These are phyloP conservation scores for Macrophya alboannulata DNA, from an alignment of 2,888 invertebrate genomes.

Conservation along the genomic window DNA sequence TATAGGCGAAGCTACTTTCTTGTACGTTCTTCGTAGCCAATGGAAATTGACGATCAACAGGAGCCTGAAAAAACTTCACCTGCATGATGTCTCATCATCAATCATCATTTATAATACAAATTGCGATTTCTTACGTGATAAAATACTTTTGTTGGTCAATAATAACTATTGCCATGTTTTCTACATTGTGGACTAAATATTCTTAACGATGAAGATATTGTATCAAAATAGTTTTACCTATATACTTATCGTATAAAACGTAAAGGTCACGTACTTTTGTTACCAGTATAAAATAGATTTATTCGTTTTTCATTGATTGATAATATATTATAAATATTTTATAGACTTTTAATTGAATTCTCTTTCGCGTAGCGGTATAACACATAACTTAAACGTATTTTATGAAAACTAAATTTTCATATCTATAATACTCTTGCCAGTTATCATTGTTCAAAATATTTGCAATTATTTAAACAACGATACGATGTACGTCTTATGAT, in stretches of 20 bases:
- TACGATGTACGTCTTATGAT: conserved; percentile 8
- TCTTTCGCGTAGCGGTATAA: not conserved
- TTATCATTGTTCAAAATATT: not conserved
- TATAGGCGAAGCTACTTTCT: conserved; percentile 81
- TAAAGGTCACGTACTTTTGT: conserved; percentile 30
- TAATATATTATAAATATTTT: conserved; percentile 32
- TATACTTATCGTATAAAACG: not conserved
- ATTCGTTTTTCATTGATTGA: conserved; percentile 8
- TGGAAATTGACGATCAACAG: conserved; percentile 67
- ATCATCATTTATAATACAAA: conserved; percentile 62
- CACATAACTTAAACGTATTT: not conserved
- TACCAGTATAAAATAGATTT: conserved; percentile 49
- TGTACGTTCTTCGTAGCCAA: conserved; percentile 71
- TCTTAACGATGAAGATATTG: conserved; percentile 7
- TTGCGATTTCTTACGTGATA: conserved; percentile 17
- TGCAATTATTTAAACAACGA: conserved; percentile 15
- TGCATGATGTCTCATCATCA: conserved; percentile 71
- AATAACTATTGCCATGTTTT: conserved; percentile 41
- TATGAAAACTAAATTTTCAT: not conserved
- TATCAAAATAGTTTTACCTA: conserved; percentile 12
- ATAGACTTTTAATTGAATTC: not conserved
- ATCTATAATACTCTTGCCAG: not conserved
- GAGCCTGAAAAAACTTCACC: conserved; percentile 68
- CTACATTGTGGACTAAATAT: not conserved
- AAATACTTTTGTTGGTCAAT: not conserved